Evolutionary conservation across 2,797 vertebrate species (phyloP), one percentile per base, ranked within the genome.

Genomic region (Apogon talboti): DNA sequence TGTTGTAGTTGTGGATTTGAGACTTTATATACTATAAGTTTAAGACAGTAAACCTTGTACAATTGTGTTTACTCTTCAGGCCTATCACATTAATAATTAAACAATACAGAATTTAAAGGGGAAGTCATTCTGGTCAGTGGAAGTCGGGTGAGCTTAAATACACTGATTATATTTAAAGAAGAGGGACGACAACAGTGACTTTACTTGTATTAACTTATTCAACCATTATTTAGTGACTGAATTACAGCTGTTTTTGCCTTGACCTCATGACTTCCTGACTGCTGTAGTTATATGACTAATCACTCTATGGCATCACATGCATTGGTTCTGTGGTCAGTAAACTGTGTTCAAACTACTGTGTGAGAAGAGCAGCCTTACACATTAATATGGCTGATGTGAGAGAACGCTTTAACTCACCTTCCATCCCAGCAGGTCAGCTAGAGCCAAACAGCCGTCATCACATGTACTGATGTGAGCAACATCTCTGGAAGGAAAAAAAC

Each of bases 381-480:
- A 46, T 28, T 28, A 3, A 28, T 2, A 28, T 28, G 6, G 24
- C 6, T 35, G 7, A 35, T 35, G 40, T 11, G 12, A 4, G 43
- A 45, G 7, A 28, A 30, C 1, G 8, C 7, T 15, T 46, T 19
- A 16, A 33, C 35, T 81, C 74, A 96, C 96, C 94, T 97, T 98
- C 96, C 96, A 98, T 52, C 96, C 96, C 2, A 98, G 85, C 64
- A 96, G 87, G 4, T 96, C 95, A 0, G 96, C 96, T 0, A 98
- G 89, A 51, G 93, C 94, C 88, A 96, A 74, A 83, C 96, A 97
- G 66, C 96, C 96, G 0, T 95, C 94, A 58, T 98, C 95, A 58
- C 96, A 98, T 11, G 94, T 92, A 63, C 95, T 95, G 57, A 98
- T 91, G 83, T 95, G 94, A 73, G 95, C 96, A 18, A 98, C 95